Percentiles rank a stretch among this genome's conserved stretches.
Conservation (phyloP, 2,113 vertebrate genomes). For the Pomatorhinus ruficollis region DNA sequence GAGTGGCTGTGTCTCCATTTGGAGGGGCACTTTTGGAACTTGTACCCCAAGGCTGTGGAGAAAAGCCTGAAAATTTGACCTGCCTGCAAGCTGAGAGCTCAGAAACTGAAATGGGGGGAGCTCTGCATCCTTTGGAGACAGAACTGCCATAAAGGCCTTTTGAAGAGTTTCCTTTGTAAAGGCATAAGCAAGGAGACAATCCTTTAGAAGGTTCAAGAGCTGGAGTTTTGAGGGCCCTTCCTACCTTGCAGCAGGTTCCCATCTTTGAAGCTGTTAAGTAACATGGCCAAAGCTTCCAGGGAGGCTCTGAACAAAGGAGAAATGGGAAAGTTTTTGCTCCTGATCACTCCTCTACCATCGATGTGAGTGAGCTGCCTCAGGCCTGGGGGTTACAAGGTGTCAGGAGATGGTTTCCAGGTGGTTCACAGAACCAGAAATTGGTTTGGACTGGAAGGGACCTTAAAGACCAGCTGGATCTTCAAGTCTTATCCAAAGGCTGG, state of each 20-base stretch:
- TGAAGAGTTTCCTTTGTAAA: background rate
- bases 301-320: background rate
- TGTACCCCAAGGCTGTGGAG: background rate
- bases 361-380: background rate
- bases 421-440: background rate
- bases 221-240: background rate
- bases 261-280: background rate
- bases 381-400: background rate
- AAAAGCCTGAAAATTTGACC: background rate
- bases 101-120: background rate
- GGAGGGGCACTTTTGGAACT: background rate
- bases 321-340: background rate
- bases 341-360: fast-evolving
- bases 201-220: background rate
- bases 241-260: background rate
- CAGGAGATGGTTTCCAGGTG: background rate
- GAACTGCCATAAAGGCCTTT: background rate
- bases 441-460: background rate
- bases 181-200: background rate
- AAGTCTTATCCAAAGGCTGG: background rate
- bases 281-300: background rate
- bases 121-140: background rate
- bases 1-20: background rate
- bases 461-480: background rate
- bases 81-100: background rate